Conservation (phyloP, 2,113 vertebrate genomes). For the Pelecanus crispus region DNA sequence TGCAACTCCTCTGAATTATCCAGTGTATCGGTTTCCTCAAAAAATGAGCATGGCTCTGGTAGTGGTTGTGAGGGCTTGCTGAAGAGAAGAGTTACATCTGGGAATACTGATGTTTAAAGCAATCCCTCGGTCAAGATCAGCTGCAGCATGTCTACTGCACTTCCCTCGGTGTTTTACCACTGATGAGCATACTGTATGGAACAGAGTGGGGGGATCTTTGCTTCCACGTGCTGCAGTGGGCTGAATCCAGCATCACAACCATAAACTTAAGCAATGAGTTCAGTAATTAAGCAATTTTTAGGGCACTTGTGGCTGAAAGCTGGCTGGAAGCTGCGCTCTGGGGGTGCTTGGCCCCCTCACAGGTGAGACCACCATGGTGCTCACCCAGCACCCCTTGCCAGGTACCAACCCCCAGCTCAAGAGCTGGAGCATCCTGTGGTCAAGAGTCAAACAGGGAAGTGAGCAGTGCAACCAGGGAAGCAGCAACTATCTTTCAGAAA, state of each 20-base stretch:
- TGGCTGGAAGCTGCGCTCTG: not conserved
- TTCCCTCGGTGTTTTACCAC: no score
- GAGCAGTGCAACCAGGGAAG: not conserved
- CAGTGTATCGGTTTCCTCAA: not conserved
- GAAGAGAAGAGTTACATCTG: not conserved
- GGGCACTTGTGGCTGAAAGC: not conserved
- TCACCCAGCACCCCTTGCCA: not conserved
- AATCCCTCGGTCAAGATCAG: fast-evolving
- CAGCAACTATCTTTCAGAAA: not conserved
- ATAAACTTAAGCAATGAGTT: not conserved
- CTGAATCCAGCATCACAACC: not conserved
- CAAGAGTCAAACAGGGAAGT: not conserved
- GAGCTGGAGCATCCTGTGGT: not conserved
- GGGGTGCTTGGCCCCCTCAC: no score
- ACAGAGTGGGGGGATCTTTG: no score
- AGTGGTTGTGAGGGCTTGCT: not conserved
- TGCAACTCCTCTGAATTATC: not conserved
- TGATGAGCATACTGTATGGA: not conserved
- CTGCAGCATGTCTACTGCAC: not conserved
- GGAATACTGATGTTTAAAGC: not conserved
- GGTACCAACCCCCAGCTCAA: not conserved
- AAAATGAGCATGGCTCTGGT: not conserved
- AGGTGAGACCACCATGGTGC: not conserved
- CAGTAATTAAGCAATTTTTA: not conserved
- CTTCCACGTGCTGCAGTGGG: not conserved